Evolutionary conservation across 2,113 vertebrate species (phyloP).

Genomic region (Colaptes auratus): DNA sequence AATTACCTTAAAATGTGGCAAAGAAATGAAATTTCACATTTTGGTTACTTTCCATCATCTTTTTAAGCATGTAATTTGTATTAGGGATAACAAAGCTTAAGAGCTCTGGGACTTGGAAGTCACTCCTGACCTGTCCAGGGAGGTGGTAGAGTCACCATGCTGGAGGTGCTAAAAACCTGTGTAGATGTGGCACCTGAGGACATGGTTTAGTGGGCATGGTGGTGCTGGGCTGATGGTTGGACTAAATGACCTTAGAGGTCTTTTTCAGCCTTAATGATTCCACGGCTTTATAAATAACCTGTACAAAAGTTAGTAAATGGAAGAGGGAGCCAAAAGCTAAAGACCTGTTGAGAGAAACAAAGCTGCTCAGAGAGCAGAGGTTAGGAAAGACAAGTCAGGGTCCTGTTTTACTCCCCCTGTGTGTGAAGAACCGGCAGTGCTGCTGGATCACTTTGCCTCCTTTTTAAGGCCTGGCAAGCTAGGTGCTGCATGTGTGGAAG

Average conservation of each 20-base stretch:
- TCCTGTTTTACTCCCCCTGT: background rate
- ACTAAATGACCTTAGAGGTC: no score
- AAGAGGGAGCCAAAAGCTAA: background rate
- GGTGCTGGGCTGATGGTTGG: no score
- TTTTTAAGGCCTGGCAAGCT: background rate
- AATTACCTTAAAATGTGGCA: background rate
- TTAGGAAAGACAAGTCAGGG: background rate
- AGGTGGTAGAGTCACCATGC: no score
- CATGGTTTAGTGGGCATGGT: no score
- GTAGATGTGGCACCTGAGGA: no score
- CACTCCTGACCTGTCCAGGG: background rate
- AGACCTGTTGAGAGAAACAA: background rate
- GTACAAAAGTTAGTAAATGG: background rate
- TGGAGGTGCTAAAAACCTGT: no score
- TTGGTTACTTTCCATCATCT: background rate
- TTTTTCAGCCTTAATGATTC: no score
- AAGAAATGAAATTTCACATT: background rate
- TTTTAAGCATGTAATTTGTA: background rate
- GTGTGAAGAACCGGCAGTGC: background rate
- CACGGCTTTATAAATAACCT: background rate
- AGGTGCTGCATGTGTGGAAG: background rate
- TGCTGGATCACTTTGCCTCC: background rate
- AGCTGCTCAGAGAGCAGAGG: background rate
- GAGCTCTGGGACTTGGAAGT: background rate
- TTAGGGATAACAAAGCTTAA: background rate